Conservation (phyloP, 2,797 vertebrate genomes). For the Pseudochirops cupreus region DNA sequence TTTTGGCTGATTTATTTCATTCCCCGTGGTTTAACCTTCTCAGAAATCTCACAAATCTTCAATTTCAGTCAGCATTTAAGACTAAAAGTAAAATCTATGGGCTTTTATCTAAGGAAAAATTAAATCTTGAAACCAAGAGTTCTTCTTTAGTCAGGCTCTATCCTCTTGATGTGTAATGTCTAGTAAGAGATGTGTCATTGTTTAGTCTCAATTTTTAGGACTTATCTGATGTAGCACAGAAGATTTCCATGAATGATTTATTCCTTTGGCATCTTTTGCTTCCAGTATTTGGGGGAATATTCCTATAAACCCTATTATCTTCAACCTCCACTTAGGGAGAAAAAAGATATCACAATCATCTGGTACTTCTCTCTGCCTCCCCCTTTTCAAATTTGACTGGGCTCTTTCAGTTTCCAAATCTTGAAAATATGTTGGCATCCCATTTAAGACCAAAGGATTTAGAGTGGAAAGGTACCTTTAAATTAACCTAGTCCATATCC, state of each 20-base stretch:
- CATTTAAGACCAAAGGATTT: not conserved
- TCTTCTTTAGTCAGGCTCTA: conserved; percentile 39
- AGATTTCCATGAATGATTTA: conserved; percentile 27
- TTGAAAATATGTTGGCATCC: not conserved
- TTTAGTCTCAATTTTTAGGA: conserved; percentile 37
- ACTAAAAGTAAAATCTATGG: not conserved
- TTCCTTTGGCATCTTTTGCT: conserved; percentile 1
- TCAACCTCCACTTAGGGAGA: not conserved
- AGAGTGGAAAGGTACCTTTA: not conserved
- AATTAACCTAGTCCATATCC: not conserved
- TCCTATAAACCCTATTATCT: not conserved
- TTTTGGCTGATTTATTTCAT: not conserved
- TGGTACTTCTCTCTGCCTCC: conserved; percentile 10
- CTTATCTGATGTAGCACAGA: not conserved
- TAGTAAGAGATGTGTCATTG: not conserved
- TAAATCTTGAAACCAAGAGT: not conserved
- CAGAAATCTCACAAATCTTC: not conserved
- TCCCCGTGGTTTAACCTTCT: not conserved
- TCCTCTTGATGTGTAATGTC: not conserved
- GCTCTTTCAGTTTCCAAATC: conserved; percentile 1
- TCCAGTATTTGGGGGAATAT: not conserved
- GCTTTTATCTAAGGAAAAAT: conserved; percentile 6
- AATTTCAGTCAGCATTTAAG: not conserved
- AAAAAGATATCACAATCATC: not conserved
- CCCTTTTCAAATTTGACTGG: not conserved